Conservation (phyloP, 2,113 vertebrate genomes). For the Pogona vitticeps region DNA sequence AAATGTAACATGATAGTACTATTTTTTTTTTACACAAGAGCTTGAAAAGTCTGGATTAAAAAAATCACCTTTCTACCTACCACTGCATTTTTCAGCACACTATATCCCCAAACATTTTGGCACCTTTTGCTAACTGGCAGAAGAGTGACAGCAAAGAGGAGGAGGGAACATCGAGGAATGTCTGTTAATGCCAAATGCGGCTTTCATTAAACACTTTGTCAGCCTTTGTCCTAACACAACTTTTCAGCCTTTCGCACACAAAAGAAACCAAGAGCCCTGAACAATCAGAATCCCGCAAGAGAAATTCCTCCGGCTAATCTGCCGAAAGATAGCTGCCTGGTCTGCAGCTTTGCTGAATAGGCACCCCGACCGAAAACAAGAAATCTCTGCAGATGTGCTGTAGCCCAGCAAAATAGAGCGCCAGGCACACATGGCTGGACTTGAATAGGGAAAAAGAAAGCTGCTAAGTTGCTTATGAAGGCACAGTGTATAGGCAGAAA, state of each 20-base stretch:
- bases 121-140: conserved; percentile 70
- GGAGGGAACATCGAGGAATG: conserved; percentile 59
- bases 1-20: background rate
- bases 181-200: conserved; percentile 65
- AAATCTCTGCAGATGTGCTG: conserved; percentile 49
- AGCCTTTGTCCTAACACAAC: conserved; percentile 78
- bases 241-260: conserved; percentile 75
- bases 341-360: conserved; percentile 69
- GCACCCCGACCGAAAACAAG: conserved; percentile 56
- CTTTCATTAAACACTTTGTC: conserved; percentile 82
- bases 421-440: conserved; percentile 63
- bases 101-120: conserved; percentile 44
- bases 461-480: conserved; percentile 42
- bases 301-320: conserved; percentile 83
- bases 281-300: conserved; percentile 72
- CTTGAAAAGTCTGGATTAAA: conserved; percentile 60
- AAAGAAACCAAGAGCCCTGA: conserved; percentile 76
- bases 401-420: conserved; percentile 19
- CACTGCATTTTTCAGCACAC: conserved; percentile 68
- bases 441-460: conserved; percentile 61
- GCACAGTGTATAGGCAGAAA: background rate
- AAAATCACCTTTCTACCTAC: conserved; percentile 67
- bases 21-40: conserved; percentile 48
- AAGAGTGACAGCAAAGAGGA: conserved; percentile 17
- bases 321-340: conserved; percentile 80